These are phyloP conservation scores for Lypha dubia DNA, from an alignment of 2,888 invertebrate genomes.

Conservation along the genomic window DNA sequence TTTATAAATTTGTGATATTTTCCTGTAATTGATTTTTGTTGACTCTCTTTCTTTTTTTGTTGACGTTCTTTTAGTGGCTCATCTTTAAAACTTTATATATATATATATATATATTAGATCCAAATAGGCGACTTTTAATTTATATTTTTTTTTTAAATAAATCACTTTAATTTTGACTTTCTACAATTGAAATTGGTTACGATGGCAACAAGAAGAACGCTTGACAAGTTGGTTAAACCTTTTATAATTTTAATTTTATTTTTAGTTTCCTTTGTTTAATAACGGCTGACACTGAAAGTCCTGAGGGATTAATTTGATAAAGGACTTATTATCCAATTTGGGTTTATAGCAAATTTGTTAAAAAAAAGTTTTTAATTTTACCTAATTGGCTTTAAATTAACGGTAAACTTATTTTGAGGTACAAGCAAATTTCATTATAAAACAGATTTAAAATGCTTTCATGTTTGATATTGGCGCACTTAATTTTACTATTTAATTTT, in stretches of 20 bases:
- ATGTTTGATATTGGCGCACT: neutral
- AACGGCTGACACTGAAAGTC: neutral
- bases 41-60: too few relatives aligned
- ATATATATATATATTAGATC: too few relatives aligned
- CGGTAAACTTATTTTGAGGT: neutral
- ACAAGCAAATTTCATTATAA: neutral
- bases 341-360: too few relatives aligned
- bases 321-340: neutral
- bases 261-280: neutral
- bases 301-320: neutral
- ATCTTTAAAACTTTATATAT: too few relatives aligned
- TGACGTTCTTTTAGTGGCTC: too few relatives aligned
- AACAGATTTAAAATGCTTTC: neutral
- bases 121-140: too few relatives aligned
- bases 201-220: too few relatives aligned
- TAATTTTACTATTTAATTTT: neutral
- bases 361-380: neutral
- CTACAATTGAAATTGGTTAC: too few relatives aligned
- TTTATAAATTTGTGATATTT: too few relatives aligned
- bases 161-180: too few relatives aligned
- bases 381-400: neutral
- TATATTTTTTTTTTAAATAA: too few relatives aligned
- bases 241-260: neutral
- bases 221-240: neutral
- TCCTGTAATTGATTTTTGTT: too few relatives aligned